Conservation (phyloP, 2,113 vertebrate species). For the Anarhynchus alexandrinus region DNA sequence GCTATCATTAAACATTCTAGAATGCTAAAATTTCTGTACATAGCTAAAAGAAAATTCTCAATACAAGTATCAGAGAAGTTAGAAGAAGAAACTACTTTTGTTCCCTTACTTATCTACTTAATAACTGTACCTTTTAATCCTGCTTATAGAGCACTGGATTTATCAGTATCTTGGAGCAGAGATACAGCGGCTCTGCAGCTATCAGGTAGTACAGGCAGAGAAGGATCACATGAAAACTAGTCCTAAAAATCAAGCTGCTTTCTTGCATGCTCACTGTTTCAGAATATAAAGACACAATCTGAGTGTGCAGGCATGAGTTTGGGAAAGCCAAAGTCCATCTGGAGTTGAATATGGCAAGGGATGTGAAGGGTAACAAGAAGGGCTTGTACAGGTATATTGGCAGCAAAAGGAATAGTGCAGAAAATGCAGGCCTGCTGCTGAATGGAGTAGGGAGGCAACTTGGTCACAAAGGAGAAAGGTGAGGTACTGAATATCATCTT, state of each 20-base stretch:
- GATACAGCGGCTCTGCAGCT: not conserved
- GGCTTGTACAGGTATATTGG: not conserved
- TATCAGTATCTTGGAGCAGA: not conserved
- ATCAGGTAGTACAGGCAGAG: not conserved
- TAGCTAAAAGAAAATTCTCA: not conserved
- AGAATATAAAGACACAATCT: not conserved
- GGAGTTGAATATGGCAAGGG: not conserved
- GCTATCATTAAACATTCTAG: not conserved
- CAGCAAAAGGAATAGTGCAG: not conserved
- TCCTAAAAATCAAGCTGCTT: not conserved
- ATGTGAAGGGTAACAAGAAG: not conserved
- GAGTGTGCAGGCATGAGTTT: not conserved
- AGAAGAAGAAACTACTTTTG: not conserved
- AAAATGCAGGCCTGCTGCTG: not conserved
- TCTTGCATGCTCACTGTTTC: not conserved
- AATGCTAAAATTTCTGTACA: not conserved
- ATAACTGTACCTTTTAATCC: not conserved
- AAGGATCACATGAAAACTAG: not conserved
- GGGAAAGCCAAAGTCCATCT: not conserved
- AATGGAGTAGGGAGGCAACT: not conserved
- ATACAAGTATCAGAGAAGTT: not conserved
- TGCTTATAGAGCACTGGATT: not conserved
- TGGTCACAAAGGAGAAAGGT: not conserved
- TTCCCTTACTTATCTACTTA: not conserved
- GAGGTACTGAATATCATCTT: not conserved